These are phyloP conservation scores for Apogon hyalosoma DNA, from an alignment of 2,797 vertebrate species.

Conservation along the genomic window DNA sequence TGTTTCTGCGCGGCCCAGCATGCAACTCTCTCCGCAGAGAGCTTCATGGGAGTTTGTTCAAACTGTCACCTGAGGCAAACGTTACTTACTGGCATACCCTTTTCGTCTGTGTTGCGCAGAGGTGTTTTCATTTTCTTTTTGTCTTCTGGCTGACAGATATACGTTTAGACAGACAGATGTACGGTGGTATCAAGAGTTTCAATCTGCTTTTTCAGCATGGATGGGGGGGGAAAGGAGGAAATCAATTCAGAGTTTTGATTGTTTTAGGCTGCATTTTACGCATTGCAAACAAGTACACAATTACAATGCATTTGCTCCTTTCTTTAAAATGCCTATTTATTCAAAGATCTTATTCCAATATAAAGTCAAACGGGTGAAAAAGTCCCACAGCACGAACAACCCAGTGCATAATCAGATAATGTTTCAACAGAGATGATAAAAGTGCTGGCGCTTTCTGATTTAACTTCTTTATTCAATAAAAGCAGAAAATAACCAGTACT, in stretches of 20 bases:
- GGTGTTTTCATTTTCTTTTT: conserved; percentile 49
- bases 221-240: conserved; percentile 6
- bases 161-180: conserved; percentile 52
- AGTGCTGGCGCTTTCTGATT: too few species aligned
- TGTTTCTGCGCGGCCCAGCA: conserved; percentile 71
- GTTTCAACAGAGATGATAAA: background rate
- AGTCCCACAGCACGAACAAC: conserved; percentile 7
- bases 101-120: conserved; percentile 16
- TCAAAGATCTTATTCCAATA: conserved; percentile 1
- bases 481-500: too few species aligned
- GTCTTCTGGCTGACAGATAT: conserved; percentile 54
- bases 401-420: too few species aligned
- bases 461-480: too few species aligned
- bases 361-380: conserved; percentile 10
- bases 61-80: conserved; percentile 79
- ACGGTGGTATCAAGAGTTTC: conserved; percentile 49
- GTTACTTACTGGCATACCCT: conserved; percentile 47
- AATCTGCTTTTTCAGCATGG: conserved; percentile 67
- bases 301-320: conserved; percentile 10
- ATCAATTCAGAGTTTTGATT: conserved; percentile 60
- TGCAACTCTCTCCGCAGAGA: conserved; percentile 60
- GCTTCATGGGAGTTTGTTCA: conserved; percentile 70
- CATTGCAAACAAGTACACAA: conserved; percentile 30
- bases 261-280: conserved; percentile 55
- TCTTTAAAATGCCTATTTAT: background rate